These are phyloP conservation scores for Anoplolepis gracilipes DNA, from an alignment of 1,140 invertebrate genomes.

Conservation along the genomic window DNA sequence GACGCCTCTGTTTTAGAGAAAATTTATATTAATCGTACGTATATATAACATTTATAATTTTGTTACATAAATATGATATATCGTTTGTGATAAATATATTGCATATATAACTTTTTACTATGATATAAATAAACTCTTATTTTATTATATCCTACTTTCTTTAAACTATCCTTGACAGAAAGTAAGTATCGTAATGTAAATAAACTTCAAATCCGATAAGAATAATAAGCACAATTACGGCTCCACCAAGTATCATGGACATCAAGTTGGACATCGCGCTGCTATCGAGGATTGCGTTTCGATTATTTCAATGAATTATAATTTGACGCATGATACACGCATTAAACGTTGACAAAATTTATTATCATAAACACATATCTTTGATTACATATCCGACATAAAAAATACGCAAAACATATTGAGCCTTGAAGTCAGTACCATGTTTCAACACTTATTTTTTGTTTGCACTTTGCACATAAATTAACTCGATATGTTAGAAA, in stretches of 20 bases:
- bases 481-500: not conserved
- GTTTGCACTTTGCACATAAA: constrained; percentile 13
- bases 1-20: not conserved
- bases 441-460: not conserved
- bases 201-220: constrained; percentile 79
- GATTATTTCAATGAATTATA: not conserved
- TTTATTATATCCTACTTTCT: not conserved
- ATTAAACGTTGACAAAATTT: constrained; percentile 34
- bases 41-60: not conserved
- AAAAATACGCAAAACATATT: constrained; percentile 9
- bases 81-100: not conserved
- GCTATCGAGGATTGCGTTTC: not conserved
- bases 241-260: constrained; percentile 61
- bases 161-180: constrained; percentile 59
- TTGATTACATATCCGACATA: constrained; percentile 24
- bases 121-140: not conserved
- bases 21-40: not conserved
- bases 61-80: not conserved
- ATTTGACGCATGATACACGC: not conserved
- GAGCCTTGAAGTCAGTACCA: constrained; percentile 23
- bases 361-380: constrained; percentile 32
- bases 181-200: constrained; percentile 79
- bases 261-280: constrained; percentile 63
- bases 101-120: not conserved
- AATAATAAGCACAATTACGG: constrained; percentile 71